Evolutionary conservation across 2,113 vertebrate genomes (phyloP), one percentile per base, ranked within the genome.

Genomic region (Protobothrops mucrosquamatus): DNA sequence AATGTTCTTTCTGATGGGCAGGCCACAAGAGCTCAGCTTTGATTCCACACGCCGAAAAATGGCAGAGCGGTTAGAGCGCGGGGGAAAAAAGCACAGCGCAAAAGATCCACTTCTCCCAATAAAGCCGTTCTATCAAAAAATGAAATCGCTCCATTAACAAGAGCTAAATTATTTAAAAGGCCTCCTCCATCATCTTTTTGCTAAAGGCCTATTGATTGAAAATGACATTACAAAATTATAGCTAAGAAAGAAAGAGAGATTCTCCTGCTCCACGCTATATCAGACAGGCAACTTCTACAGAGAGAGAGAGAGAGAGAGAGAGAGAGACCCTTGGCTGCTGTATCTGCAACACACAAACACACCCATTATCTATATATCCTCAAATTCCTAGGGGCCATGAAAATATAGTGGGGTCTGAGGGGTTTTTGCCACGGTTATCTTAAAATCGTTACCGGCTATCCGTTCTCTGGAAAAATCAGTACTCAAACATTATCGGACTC

Each of bases 131-230:
- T 94, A 87, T 92, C 85, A 94, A 92, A 94, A 93, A 94, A 93
- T 93, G 96, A 97, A 95, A 96, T 94, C 97, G 95, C 61, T 93
- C 91, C 74, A 93, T 93, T 96, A 94, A 93, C 91, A 95, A 61
- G 43, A 94, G 56, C 95, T 93, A 95, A 95, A 94, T 93, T 96
- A 3, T 93, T 93, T 97, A 95, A 97, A 96, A 94, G 96, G 88
- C 91, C 88, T 90, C 88, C 93, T 94, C 95, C 95, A 95, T 95
- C 94, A 93, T 93, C 95, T 46, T 94, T 92, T 95, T 92, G 94
- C 93, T 93, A 94, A 91, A 6, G 4, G 92, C 96, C 95, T 93
- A 93, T 96, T 90, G 94, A 94, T 95, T 96, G 94, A 94, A 96
- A 95, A 94, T 92, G 96, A 95, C 90, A 91, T 89, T 89, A 93